phyloP scores from a whole-genome alignment of 2,888 invertebrate genomes.

The Lycophotia porphyrea region DNA sequence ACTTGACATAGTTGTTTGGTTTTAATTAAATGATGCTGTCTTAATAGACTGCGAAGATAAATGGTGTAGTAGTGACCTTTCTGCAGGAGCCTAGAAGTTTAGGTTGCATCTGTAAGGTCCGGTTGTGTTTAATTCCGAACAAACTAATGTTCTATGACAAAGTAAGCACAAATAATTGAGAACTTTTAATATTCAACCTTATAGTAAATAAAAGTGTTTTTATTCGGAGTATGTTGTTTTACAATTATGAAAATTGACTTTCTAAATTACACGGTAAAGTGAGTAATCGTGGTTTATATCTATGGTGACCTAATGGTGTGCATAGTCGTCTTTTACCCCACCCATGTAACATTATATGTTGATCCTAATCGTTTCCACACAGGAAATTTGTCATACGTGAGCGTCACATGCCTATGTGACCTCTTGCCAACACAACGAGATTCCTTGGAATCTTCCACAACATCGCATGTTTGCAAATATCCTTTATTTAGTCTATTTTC shows the following conservation, averaged over 20 bases:
- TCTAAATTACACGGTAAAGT: background rate
- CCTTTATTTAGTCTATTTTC: slow-evolving; percentile 54
- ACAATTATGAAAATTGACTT: background rate
- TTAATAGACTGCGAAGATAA: slow-evolving; percentile 11
- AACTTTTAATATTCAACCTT: too few species aligned
- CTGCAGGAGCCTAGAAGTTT: background rate
- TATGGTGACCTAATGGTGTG: background rate
- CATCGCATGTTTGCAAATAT: slow-evolving; percentile 36
- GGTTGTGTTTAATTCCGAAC: background rate
- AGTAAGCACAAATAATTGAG: background rate
- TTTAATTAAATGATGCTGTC: slow-evolving; percentile 19
- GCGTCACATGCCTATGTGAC: too few species aligned
- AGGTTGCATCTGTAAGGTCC: slow-evolving; percentile 18
- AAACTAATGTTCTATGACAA: background rate
- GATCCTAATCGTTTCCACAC: slow-evolving; percentile 25
- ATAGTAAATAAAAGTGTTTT: too few species aligned
- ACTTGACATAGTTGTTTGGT: slow-evolving; percentile 13
- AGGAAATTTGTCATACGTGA: slow-evolving; percentile 14
- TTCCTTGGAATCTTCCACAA: slow-evolving; percentile 1
- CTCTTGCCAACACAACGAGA: slow-evolving; percentile 7
- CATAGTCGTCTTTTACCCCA: slow-evolving; percentile 18
- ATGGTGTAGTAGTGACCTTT: slow-evolving; percentile 32
- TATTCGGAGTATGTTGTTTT: background rate
- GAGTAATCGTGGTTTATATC: background rate
- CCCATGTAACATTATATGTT: slow-evolving; percentile 34